Conservation (phyloP, 2,113 vertebrate species). For the Platysternon megacephalum region DNA sequence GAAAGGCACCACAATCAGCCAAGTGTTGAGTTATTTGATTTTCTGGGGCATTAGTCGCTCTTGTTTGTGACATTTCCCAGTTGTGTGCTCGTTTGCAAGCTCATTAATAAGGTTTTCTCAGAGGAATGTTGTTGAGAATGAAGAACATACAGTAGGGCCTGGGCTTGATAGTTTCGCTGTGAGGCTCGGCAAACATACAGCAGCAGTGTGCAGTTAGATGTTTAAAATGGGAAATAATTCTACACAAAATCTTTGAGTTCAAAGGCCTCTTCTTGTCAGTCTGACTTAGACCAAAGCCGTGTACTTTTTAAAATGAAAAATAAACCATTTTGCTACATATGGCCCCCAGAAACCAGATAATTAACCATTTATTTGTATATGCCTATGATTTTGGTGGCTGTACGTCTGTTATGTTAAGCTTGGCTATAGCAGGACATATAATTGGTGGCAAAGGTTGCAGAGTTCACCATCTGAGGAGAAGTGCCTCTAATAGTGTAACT, state of each 20-base stretch:
- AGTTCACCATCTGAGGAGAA: constrained; percentile 13
- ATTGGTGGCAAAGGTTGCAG: neutral
- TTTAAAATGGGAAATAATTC: constrained; percentile 44
- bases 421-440: neutral
- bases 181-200: neutral
- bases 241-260: neutral
- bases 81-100: constrained; percentile 84
- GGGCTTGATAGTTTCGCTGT: constrained; percentile 30
- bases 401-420: neutral
- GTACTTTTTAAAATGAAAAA: neutral
- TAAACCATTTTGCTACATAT: neutral
- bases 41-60: constrained; percentile 84
- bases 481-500: constrained; percentile 25
- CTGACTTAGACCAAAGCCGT: neutral
- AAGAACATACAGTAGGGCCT: neutral
- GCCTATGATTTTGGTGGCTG: neutral
- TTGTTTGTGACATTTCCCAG: constrained; percentile 85
- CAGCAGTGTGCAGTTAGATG: neutral
- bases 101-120: constrained; percentile 82
- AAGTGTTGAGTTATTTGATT: constrained; percentile 84
- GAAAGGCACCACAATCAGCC: constrained; percentile 77
- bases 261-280: constrained; percentile 2
- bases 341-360: neutral
- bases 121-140: constrained; percentile 65
- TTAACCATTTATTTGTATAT: neutral